Evolutionary conservation across 2,113 vertebrate genomes (phyloP).

Genomic region (Excalfactoria chinensis): DNA sequence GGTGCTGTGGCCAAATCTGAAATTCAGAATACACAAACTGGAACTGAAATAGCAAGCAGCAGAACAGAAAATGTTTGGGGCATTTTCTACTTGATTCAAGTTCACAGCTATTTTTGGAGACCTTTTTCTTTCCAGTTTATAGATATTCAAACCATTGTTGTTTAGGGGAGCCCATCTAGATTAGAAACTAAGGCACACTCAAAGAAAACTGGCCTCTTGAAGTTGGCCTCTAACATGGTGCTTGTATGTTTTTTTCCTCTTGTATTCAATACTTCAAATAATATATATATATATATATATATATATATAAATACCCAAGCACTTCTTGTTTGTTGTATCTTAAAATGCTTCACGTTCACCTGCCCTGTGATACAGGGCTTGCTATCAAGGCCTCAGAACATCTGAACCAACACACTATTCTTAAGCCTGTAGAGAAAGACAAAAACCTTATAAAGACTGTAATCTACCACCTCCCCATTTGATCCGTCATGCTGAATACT

Average conservation of each 20-base stretch:
- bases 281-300: no score
- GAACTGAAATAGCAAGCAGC: neutral
- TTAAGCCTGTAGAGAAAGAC: neutral
- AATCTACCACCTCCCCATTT: neutral
- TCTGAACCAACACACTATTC: neutral
- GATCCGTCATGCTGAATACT: neutral
- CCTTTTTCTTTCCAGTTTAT: neutral
- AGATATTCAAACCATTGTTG: neutral
- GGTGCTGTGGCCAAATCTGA: neutral
- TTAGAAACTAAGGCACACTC: neutral
- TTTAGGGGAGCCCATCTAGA: neutral
- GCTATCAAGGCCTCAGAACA: neutral
- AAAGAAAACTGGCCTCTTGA: neutral
- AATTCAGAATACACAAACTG: neutral
- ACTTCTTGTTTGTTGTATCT: neutral
- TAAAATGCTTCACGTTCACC: neutral
- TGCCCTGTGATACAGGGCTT: neutral
- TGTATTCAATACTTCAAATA: neutral
- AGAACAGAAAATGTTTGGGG: neutral
- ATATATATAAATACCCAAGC: neutral
- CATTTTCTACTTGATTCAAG: neutral
- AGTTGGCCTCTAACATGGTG: neutral
- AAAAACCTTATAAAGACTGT: neutral
- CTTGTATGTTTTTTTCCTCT: neutral
- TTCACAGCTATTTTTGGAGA: neutral